Evolutionary conservation across 2,888 invertebrate species (phyloP), one percentile per base, ranked within the genome.

Genomic region (Myathropa florea): DNA sequence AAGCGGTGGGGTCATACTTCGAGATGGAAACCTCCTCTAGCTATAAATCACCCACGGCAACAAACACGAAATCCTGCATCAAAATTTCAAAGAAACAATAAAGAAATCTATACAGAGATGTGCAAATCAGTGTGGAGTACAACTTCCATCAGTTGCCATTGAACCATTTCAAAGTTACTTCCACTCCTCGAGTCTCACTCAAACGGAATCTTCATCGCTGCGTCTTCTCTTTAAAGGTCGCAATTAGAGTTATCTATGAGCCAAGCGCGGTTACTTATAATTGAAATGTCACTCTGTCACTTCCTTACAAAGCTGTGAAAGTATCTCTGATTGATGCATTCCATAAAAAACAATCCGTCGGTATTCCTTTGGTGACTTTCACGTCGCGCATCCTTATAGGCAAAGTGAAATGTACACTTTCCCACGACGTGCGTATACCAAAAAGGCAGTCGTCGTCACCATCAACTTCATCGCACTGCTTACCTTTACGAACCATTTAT

Each of bases 371-470:
- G 26, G 24, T 33, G 30, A 67, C 80, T 73, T 80, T 80, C 80
- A 73, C 61, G 23, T 72, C 59, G 2, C 21, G 53, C 55, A 73
- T 81, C 80, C 80, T 81, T 81, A 75, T 81, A 53, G 61, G 68
- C 12, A 67, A 68, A 81, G 53, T 57, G 68, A 68, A 73, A 75
- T 64, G 70, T 23, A 72, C 80, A 75, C 67, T 68, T 81, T 81
- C 75, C 55, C 73, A 68, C 68, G 63, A 24, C 68, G 60, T 33
- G 79, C n/a, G 30, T 36, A 12, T n/a, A 53, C 84, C 46, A 60
- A 80, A 84, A 77, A 60, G 77, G 68, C 82, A 70, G 53, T 77
- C 85, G 61, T 79, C 80, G 55, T 63, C 46, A 18, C 65, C 21
- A 26, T 46, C 46, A 46, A 46, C 46, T 46, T 46, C 46, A 30